phyloP scores from a whole-genome alignment of 1,140 invertebrate genomes.

The Amphibalanus amphitrite region DNA sequence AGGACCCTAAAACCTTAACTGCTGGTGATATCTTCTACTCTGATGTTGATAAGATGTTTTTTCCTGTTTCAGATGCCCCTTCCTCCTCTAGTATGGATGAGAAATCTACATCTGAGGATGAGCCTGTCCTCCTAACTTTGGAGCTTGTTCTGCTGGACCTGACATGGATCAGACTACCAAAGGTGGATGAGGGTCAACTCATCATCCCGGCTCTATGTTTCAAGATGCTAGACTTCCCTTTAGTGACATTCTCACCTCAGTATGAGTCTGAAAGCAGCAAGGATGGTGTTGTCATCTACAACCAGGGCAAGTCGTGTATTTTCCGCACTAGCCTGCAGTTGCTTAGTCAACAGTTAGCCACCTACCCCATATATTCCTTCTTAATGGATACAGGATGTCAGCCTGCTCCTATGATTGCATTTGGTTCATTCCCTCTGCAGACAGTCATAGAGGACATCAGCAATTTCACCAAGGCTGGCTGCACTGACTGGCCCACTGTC shows the following conservation, averaged over 20 bases:
- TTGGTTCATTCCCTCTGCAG: background rate
- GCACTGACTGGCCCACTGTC: background rate
- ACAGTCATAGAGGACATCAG: background rate
- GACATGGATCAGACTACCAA: background rate
- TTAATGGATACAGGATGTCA: background rate
- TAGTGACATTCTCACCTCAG: background rate
- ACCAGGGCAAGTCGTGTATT: background rate
- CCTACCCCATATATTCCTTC: background rate
- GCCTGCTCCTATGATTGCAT: background rate
- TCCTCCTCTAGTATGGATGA: background rate
- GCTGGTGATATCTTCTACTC: background rate
- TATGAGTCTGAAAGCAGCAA: background rate
- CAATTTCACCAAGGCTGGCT: background rate
- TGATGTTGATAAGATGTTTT: background rate
- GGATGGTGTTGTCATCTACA: background rate
- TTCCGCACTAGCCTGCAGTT: background rate
- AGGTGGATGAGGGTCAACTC: background rate
- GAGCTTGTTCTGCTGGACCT: background rate
- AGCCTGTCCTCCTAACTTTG: background rate
- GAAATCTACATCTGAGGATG: background rate
- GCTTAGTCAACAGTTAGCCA: background rate
- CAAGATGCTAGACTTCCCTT: background rate
- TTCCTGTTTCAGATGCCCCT: background rate
- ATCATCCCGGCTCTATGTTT: background rate
- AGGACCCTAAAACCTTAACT: background rate